A percentile compares a stretch with the other conserved stretches of the same genome.
Evolutionary conservation across 2,888 invertebrate genomes (phyloP).

Genomic region (Liopterus haemorrhoidalis): DNA sequence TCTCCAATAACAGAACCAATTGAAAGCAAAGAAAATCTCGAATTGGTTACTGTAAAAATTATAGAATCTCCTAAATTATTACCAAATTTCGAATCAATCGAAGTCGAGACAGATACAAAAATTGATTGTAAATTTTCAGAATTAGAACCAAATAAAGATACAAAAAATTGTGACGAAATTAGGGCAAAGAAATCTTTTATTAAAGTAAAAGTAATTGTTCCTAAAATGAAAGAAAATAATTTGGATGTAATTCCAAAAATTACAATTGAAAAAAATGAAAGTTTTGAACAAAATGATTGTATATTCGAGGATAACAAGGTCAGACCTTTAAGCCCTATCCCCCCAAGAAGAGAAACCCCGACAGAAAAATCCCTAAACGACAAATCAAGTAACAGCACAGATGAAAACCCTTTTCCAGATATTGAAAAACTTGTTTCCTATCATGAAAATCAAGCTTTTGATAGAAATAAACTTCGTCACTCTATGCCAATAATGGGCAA

Average conservation of each 20-base stretch:
- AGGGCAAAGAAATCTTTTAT: too few relatives aligned
- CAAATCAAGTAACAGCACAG: too few relatives aligned
- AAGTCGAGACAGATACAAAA: too few relatives aligned
- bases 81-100: too few relatives aligned
- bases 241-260: not conserved
- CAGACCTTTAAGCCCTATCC: constrained; percentile 18
- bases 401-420: too few relatives aligned
- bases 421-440: constrained; percentile 13
- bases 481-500: constrained; percentile 29
- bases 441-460: constrained; percentile 11
- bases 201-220: not conserved
- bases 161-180: too few relatives aligned
- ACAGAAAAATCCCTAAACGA: not conserved
- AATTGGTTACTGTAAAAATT: too few relatives aligned
- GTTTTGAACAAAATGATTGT: constrained; percentile 1
- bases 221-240: not conserved
- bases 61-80: too few relatives aligned
- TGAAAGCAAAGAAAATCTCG: too few relatives aligned
- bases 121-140: too few relatives aligned
- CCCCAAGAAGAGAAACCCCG: constrained; percentile 1
- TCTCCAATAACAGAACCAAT: too few relatives aligned
- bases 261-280: not conserved
- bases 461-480: constrained; percentile 5
- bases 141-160: too few relatives aligned
- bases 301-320: constrained; percentile 18